A percentile compares a stretch with the other conserved stretches of the same genome.
Evolutionary conservation across 2,888 invertebrate genomes (phyloP).

Genomic region (Chloroclystis v-ata): DNA sequence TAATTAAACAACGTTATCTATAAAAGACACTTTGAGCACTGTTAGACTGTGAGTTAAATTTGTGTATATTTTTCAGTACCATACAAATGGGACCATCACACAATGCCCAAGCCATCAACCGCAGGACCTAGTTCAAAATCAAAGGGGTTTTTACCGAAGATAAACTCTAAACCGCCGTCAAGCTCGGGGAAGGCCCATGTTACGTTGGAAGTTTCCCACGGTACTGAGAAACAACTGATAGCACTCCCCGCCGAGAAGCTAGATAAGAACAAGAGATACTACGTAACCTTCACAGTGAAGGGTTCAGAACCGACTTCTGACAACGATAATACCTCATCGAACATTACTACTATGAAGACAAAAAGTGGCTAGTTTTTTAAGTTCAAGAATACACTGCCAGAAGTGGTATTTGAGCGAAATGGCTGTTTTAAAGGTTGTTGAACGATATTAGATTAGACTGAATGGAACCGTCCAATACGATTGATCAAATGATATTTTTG

Average conservation of each 20-base stretch:
- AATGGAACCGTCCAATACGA: conserved; percentile 41
- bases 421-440: conserved; percentile 22
- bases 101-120: conserved; percentile 84
- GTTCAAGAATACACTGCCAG: conserved; percentile 34
- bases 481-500: conserved; percentile 41
- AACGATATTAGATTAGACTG: conserved; percentile 38
- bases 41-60: no score
- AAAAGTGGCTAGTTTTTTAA: conserved; percentile 51
- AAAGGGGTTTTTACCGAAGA: conserved; percentile 83
- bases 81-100: conserved; percentile 86
- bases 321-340: conserved; percentile 65
- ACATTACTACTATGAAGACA: conserved; percentile 59
- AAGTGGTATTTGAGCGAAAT: neutral
- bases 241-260: conserved; percentile 91
- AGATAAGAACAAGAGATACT: conserved; percentile 93
- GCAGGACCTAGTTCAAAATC: conserved; percentile 66
- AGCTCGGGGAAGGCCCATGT: conserved; percentile 75
- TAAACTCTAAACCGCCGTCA: conserved; percentile 68
- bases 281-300: conserved; percentile 94
- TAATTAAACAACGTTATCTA: no score
- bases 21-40: no score
- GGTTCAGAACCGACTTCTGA: conserved; percentile 81
- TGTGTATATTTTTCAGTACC: conserved; percentile 86
- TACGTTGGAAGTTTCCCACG: conserved; percentile 89
- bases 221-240: conserved; percentile 90